Evolutionary conservation across 1,140 invertebrate genomes (phyloP).

Genomic region (Drosophila teissieri): DNA sequence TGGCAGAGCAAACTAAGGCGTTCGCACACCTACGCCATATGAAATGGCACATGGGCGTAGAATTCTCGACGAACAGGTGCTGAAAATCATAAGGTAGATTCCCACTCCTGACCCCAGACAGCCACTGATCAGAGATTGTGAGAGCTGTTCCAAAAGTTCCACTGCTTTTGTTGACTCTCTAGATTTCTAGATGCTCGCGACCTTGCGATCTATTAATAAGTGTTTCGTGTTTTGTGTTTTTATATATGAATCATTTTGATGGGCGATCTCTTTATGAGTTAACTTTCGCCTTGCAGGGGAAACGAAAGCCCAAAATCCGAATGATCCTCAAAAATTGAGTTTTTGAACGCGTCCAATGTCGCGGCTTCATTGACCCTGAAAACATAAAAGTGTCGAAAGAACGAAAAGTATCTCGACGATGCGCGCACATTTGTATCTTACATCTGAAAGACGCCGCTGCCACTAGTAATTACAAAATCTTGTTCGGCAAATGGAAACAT

Average conservation of each 20-base stretch:
- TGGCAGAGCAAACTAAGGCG: conserved; percentile 61
- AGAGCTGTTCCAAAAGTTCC: conserved; percentile 11
- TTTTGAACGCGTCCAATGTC: conserved; percentile 73
- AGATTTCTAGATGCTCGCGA: conserved; percentile 51
- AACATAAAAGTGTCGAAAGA: conserved; percentile 50
- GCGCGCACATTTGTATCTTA: conserved; percentile 11
- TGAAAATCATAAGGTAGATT: neutral
- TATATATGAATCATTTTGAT: conserved; percentile 73
- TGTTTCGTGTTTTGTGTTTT: conserved; percentile 51
- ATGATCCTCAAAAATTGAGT: conserved; percentile 40
- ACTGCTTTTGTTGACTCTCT: conserved; percentile 34
- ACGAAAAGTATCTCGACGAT: conserved; percentile 27
- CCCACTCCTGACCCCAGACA: conserved; percentile 17
- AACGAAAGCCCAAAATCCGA: conserved; percentile 44
- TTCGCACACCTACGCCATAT: conserved; percentile 55
- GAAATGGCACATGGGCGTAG: conserved; percentile 48
- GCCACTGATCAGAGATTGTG: conserved; percentile 10
- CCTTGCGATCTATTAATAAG: conserved; percentile 72
- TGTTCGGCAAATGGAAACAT: conserved; percentile 43
- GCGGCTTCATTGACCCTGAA: conserved; percentile 58
- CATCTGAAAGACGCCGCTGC: conserved; percentile 19
- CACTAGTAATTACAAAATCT: conserved; percentile 50
- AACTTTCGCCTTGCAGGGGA: conserved; percentile 57
- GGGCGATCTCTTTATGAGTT: conserved; percentile 37
- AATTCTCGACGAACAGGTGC: conserved; percentile 26